Percentiles rank a stretch among this genome's conserved stretches.
Evolutionary conservation across 2,888 invertebrate species (phyloP).

Genomic region (Beris morrisii): DNA sequence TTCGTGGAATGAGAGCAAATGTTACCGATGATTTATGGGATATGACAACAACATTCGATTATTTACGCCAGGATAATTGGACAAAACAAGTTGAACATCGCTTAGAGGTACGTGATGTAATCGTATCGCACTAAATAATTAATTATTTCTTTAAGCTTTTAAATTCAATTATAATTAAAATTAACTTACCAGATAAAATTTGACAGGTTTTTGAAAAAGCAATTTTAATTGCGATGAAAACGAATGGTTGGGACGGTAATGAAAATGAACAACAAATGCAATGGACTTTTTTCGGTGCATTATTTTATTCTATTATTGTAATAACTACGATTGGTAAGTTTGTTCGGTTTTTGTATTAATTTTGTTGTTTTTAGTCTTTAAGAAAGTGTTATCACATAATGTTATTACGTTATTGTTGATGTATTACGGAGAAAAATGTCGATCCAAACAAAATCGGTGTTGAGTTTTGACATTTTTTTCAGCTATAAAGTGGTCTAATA

Average conservation of each 20-base stretch:
- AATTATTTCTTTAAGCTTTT: too few relatives aligned
- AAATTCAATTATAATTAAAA: too few relatives aligned
- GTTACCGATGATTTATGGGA: constrained; percentile 79
- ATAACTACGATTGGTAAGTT: constrained; percentile 91
- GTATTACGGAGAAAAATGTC: too few relatives aligned
- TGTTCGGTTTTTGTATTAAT: not conserved
- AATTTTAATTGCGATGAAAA: constrained; percentile 80
- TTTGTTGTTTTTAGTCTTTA: too few relatives aligned
- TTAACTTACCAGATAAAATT: constrained; percentile 18
- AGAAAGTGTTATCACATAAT: too few relatives aligned
- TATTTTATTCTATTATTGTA: constrained; percentile 94
- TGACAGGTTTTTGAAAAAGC: constrained; percentile 65
- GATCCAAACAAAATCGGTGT: too few relatives aligned
- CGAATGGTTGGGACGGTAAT: constrained; percentile 87
- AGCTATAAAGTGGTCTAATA: too few relatives aligned
- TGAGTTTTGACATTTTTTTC: too few relatives aligned
- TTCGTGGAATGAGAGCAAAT: constrained; percentile 70
- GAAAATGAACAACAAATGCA: constrained; percentile 66
- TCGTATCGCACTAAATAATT: too few relatives aligned
- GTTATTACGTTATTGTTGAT: too few relatives aligned
- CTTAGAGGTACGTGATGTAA: constrained; percentile 55
- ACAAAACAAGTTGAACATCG: constrained; percentile 69
- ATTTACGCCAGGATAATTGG: constrained; percentile 78
- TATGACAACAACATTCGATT: constrained; percentile 59
- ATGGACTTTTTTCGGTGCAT: constrained; percentile 86